Evolutionary conservation across 2,888 invertebrate genomes (phyloP).

Genomic region (Cataglyphis altisquamis): DNA sequence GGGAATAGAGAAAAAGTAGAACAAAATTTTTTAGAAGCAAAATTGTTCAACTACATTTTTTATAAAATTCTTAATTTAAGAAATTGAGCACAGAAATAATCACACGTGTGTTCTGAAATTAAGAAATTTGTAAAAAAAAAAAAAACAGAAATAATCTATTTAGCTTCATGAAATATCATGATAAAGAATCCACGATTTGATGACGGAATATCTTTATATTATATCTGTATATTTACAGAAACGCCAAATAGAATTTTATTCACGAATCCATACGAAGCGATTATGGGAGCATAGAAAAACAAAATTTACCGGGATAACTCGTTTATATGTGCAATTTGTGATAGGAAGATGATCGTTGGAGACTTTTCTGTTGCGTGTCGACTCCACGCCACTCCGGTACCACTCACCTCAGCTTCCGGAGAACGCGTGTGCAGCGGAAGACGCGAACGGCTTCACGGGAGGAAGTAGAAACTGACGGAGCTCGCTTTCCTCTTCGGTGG

Average conservation of each 20-base stretch:
- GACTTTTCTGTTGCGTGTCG: background rate
- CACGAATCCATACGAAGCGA: background rate
- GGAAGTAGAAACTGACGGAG: constrained; percentile 25
- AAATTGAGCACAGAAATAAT: background rate
- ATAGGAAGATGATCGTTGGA: background rate
- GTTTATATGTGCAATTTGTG: background rate
- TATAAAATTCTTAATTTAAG: background rate
- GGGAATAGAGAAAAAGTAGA: background rate
- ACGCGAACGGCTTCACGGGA: background rate
- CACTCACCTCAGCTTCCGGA: constrained; percentile 43
- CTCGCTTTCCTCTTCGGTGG: constrained; percentile 30
- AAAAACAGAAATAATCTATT: background rate
- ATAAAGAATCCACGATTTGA: too few relatives aligned
- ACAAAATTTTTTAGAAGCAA: background rate
- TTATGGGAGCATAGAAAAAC: background rate
- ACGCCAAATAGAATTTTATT: too few relatives aligned
- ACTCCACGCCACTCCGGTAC: background rate
- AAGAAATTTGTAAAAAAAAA: background rate
- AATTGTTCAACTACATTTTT: background rate
- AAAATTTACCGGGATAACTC: background rate
- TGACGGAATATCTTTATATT: too few relatives aligned
- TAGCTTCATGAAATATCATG: background rate
- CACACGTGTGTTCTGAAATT: background rate
- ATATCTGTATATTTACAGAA: background rate
- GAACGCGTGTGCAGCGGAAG: background rate